phyloP scores from a whole-genome alignment of 2,113 vertebrate species.

The Bujurquina vittata region DNA sequence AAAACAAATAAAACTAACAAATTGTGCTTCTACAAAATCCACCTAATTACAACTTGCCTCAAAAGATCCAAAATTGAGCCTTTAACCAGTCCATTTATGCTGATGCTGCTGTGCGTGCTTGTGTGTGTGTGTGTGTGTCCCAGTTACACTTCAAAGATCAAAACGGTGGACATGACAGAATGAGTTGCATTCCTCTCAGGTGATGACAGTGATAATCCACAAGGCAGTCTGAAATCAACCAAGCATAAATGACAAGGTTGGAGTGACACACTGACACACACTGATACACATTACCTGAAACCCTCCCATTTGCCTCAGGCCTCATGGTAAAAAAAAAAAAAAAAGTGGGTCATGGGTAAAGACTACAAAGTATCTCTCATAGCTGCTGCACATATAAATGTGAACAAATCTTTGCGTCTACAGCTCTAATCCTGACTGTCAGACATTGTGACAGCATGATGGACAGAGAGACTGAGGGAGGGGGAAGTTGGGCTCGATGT shows the following conservation, averaged over 20 bases:
- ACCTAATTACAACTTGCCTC: not conserved
- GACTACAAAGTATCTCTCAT: conserved; percentile 37
- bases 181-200: conserved; percentile 56
- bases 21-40: not conserved
- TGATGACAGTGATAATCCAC: conserved; percentile 64
- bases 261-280: conserved; percentile 63
- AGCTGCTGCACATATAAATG: not conserved
- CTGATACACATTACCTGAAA: conserved; percentile 59
- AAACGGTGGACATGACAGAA: conserved; percentile 47
- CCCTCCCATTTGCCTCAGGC: conserved; percentile 42
- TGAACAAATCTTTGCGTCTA: conserved; percentile 16
- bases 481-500: conserved; percentile 37
- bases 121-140: not conserved
- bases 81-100: not conserved
- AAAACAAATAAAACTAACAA: conserved; percentile 20
- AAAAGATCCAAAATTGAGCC: not conserved
- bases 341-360: conserved; percentile 59
- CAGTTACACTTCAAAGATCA: conserved; percentile 46
- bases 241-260: conserved; percentile 46
- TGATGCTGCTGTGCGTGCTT: not conserved
- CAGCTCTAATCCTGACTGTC: conserved; percentile 63
- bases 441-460: conserved; percentile 61
- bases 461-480: conserved; percentile 46
- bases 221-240: conserved; percentile 39
- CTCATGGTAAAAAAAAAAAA: not conserved